Evolutionary conservation across 1,140 invertebrate genomes (phyloP), one percentile per base, ranked within the genome.

Genomic region (Drosophila sechellia): DNA sequence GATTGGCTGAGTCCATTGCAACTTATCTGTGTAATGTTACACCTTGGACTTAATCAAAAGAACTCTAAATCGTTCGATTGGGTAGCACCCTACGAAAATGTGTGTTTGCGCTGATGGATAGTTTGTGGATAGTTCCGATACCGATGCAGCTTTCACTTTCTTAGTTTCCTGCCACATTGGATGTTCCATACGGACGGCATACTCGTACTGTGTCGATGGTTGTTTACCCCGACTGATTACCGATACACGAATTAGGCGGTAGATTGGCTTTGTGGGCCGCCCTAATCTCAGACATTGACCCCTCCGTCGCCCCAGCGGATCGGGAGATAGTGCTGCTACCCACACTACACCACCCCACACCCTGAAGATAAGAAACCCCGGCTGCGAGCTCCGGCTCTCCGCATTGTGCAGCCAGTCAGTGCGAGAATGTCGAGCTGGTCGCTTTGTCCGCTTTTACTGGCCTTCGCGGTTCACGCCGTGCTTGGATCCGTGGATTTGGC

Each of bases 281-380:
- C 59, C 34, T 76, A 68, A 66, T 59, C 72, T 53, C 61, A 65
- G 60, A 53, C 73, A 68, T 65, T 58, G 72, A 75, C 70, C 35
- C 64, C 46, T 48, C 45, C 46, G 25, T 15, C 25, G n/a, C 46
- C 46, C 25, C 46, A 10, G n/a, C 10, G 13, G 15, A 17, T 5
- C 45, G n/a, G 48, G 1, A 15, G 48, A 49, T 49, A 31, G 22
- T 49, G 22, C 0, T 11, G 5, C 11, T 43, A 10, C 13, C 5
- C 11, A 11, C 48, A 27, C 27, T 6, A 27, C 5, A 27, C 27
- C 27, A 27, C 31, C 8, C 48, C 25, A 20, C 15, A 50, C 27
- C 25, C n/a, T 6, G n/a, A 3, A 10, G 49, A 52, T 52, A 35
- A 52, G 49, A 35, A 34, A 5, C 10, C 20, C 2, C 13, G 35